A percentile compares a stretch with the other conserved stretches of the same genome.
phyloP scores from a whole-genome alignment of 2,797 vertebrate species.

The Tarsius wallacei region DNA sequence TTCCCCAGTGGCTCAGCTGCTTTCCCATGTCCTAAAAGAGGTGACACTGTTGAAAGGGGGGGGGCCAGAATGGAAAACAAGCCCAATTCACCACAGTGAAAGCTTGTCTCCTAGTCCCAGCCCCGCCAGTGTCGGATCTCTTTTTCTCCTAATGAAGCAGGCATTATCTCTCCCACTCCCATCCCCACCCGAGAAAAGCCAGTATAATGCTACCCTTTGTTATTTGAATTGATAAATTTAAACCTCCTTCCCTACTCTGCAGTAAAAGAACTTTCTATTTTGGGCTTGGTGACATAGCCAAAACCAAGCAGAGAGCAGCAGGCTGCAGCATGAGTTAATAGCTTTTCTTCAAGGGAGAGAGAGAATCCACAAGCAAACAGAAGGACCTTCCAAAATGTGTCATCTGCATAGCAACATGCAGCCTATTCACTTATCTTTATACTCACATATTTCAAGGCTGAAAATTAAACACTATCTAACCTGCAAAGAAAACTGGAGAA shows the following conservation, averaged over 20 bases:
- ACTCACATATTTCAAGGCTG: constrained; percentile 48
- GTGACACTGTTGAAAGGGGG: constrained; percentile 50
- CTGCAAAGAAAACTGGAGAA: constrained; percentile 19
- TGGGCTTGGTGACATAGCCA: constrained; percentile 74
- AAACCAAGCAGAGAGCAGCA: constrained; percentile 79
- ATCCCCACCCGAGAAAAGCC: not conserved
- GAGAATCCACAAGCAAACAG: constrained; percentile 59
- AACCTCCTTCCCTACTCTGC: constrained; percentile 78
- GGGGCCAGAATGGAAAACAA: constrained; percentile 47
- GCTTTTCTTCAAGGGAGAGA: constrained; percentile 69
- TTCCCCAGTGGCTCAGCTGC: constrained; percentile 64
- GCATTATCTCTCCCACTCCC: constrained; percentile 56
- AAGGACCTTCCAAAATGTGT: constrained; percentile 56
- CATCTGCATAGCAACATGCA: constrained; percentile 62
- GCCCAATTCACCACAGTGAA: constrained; percentile 72
- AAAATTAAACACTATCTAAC: constrained; percentile 36
- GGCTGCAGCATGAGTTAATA: constrained; percentile 74
- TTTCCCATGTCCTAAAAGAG: constrained; percentile 80
- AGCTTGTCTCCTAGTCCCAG: constrained; percentile 60
- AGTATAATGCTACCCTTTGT: constrained; percentile 82
- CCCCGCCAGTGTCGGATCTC: constrained; percentile 67
- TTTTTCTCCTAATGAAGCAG: constrained; percentile 65
- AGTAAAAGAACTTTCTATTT: constrained; percentile 85
- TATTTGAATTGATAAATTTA: constrained; percentile 82
- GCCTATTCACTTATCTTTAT: constrained; percentile 47